These are phyloP conservation scores for Euphonia xanthogaster DNA, from an alignment of 2,797 vertebrate species.

Conservation along the genomic window DNA sequence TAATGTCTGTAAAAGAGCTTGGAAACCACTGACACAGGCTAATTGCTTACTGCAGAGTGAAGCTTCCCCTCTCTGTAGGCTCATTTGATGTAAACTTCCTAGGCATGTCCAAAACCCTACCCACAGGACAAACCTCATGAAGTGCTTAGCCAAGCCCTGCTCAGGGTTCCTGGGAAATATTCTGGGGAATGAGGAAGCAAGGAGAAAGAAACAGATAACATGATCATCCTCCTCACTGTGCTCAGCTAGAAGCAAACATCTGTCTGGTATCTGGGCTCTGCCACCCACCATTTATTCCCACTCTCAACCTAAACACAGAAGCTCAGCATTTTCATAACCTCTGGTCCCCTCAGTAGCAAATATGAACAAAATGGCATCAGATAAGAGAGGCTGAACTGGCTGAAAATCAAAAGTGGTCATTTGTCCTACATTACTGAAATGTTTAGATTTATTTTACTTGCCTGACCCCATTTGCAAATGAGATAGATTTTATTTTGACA, in stretches of 20 bases:
- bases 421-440: background rate
- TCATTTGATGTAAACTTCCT: slow-evolving; percentile 7
- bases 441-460: background rate
- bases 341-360: background rate
- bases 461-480: background rate
- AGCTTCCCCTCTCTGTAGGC: background rate
- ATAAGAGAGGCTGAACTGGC: background rate
- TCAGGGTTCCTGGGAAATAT: background rate
- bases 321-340: background rate
- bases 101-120: background rate
- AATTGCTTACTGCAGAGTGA: slow-evolving; percentile 14
- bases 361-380: background rate
- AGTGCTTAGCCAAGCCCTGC: background rate
- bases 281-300: background rate
- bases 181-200: background rate
- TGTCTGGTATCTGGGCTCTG: slow-evolving; percentile 15
- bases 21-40: background rate
- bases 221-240: background rate
- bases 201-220: background rate
- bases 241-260: background rate
- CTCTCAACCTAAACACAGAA: background rate
- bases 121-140: background rate
- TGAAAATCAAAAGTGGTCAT: background rate
- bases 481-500: background rate
- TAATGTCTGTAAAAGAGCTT: background rate